A percentile compares a stretch with the other conserved stretches of the same genome.
These are phyloP conservation scores for Metacarcinus magister DNA, from an alignment of 2,888 invertebrate genomes.

Conservation along the genomic window DNA sequence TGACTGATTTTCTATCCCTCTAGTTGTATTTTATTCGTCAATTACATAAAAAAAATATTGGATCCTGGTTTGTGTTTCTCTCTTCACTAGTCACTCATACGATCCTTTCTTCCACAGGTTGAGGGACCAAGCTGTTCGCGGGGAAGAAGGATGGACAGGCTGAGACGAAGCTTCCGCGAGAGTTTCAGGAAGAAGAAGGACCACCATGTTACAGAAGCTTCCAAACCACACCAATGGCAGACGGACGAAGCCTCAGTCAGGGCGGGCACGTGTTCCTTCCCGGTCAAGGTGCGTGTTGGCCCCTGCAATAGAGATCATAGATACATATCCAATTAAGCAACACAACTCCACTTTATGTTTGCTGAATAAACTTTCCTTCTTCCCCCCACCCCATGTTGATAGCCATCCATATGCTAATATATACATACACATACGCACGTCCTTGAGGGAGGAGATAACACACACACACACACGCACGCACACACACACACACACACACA, in stretches of 20 bases:
- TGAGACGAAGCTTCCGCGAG: constrained; percentile 95
- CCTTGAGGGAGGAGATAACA: neutral
- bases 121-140: constrained; percentile 78
- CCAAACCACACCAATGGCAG: constrained; percentile 99
- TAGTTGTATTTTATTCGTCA: too few relatives aligned
- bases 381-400: neutral
- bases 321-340: too few relatives aligned
- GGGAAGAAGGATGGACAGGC: constrained; percentile 90
- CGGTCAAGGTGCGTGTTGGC: constrained; percentile 90
- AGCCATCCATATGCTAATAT: neutral
- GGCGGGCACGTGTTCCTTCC: constrained; percentile 97
- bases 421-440: neutral
- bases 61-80: neutral
- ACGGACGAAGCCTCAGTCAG: constrained; percentile 98
- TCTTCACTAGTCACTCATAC: constrained; percentile 46
- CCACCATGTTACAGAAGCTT: constrained; percentile 93
- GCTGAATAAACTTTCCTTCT: neutral
- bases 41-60: too few relatives aligned
- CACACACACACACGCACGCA: too few relatives aligned
- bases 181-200: constrained; percentile 96
- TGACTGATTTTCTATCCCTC: too few relatives aligned
- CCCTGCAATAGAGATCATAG: too few relatives aligned
- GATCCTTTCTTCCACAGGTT: constrained; percentile 71
- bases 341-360: too few relatives aligned
- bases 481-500: too few relatives aligned